Conservation (phyloP, 1,140 invertebrate species). For the Hylyphantes graminicola region DNA sequence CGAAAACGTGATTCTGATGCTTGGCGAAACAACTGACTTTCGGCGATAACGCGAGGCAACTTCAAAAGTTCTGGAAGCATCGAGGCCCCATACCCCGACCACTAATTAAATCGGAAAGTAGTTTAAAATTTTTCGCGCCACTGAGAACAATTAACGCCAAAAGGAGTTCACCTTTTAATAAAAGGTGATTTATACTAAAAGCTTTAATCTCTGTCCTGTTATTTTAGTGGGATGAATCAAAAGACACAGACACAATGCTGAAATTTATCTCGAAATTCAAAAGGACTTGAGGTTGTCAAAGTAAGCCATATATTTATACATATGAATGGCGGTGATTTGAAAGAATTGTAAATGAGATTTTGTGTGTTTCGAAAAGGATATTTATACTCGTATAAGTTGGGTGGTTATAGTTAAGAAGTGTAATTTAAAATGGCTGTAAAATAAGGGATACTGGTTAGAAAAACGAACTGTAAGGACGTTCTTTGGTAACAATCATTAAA, state of each 20-base stretch:
- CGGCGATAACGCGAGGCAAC: slow-evolving; percentile 46
- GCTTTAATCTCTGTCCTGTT: slow-evolving; percentile 51
- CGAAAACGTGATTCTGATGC: background rate
- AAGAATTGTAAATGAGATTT: too few relatives aligned
- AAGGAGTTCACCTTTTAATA: slow-evolving; percentile 50
- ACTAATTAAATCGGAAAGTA: slow-evolving; percentile 57
- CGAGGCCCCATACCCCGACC: background rate
- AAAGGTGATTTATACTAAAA: slow-evolving; percentile 60
- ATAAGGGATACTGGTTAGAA: too few relatives aligned
- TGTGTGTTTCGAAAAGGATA: too few relatives aligned
- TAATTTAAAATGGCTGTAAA: too few relatives aligned
- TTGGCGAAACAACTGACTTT: slow-evolving; percentile 30
- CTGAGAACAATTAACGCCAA: slow-evolving; percentile 56
- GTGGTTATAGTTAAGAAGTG: too few relatives aligned
- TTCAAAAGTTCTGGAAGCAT: slow-evolving; percentile 38
- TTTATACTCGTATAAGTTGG: too few relatives aligned
- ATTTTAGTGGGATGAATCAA: slow-evolving; percentile 41
- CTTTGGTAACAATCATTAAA: too few relatives aligned
- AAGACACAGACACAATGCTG: slow-evolving; percentile 36
- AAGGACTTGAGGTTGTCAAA: slow-evolving; percentile 36
- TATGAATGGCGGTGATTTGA: too few relatives aligned
- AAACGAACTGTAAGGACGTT: too few relatives aligned
- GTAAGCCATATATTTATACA: too few relatives aligned
- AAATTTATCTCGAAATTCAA: slow-evolving; percentile 49
- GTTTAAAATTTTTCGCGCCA: slow-evolving; percentile 60